Evolutionary conservation across 2,797 vertebrate species (phyloP).

Genomic region (Heterohyrax brucei): DNA sequence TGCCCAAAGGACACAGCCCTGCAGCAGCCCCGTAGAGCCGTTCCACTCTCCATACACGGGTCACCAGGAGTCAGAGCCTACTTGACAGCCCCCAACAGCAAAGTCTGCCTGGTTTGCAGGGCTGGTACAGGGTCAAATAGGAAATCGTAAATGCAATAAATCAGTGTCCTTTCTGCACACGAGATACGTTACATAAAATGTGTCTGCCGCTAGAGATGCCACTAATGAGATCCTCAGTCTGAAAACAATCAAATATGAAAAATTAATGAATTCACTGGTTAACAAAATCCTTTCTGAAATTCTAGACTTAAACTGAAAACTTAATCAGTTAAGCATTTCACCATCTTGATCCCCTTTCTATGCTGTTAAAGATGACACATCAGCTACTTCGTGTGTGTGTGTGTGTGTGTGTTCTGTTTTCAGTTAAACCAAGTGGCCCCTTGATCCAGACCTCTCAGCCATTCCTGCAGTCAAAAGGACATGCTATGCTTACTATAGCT

Average conservation of each 20-base stretch:
- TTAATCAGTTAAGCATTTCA: constrained; percentile 3
- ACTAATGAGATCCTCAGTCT: constrained; percentile 4
- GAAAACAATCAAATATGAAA: constrained; percentile 54
- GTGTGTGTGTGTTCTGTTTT: constrained; percentile 28
- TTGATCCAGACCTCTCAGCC: not conserved
- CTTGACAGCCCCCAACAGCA: not conserved
- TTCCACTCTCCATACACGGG: not conserved
- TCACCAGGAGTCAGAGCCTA: not conserved
- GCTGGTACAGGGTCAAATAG: not conserved
- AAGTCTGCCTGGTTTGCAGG: not conserved
- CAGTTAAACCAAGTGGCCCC: constrained; percentile 28
- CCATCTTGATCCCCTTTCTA: constrained; percentile 5
- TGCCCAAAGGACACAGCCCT: not conserved
- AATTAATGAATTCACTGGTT: constrained; percentile 39
- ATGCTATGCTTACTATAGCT: not conserved
- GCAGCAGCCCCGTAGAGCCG: not conserved
- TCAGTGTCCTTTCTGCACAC: not conserved
- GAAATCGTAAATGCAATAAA: not conserved
- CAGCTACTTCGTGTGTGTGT: not conserved
- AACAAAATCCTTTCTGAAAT: constrained; percentile 62
- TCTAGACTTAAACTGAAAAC: constrained; percentile 62
- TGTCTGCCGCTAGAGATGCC: not conserved
- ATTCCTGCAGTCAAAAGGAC: not conserved
- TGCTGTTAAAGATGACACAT: constrained; percentile 12
- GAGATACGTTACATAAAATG: not conserved